Evolutionary conservation across 2,113 vertebrate species (phyloP).

Genomic region (Felis chaus): DNA sequence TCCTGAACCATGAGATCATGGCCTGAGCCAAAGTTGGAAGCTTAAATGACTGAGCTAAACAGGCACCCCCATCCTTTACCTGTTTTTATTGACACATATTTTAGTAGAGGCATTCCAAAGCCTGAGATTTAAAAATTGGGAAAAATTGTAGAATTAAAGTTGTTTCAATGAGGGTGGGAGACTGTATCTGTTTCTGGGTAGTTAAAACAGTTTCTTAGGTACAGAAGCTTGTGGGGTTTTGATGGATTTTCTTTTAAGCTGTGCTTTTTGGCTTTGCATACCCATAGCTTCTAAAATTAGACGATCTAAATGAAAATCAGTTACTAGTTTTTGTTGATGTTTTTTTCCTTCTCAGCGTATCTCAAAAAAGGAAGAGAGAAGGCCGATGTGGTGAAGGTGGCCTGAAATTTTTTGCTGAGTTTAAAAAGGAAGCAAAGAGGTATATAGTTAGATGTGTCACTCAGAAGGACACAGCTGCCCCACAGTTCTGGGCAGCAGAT

Average conservation of each 20-base stretch:
- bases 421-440: conserved; percentile 34
- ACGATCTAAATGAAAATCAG: neutral
- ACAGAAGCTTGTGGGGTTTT: neutral
- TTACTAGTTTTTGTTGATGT: conserved; percentile 19
- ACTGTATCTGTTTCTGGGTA: neutral
- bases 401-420: neutral
- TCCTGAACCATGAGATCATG: too few relatives aligned
- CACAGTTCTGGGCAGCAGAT: neutral
- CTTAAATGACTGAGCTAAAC: too few relatives aligned
- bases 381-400: neutral
- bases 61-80: neutral
- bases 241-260: conserved; percentile 16
- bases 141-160: neutral
- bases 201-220: neutral
- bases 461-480: neutral
- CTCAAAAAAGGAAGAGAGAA: neutral
- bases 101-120: neutral
- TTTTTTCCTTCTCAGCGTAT: neutral
- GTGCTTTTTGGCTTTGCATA: neutral
- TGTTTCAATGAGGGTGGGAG: neutral
- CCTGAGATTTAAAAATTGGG: neutral
- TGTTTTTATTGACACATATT: neutral
- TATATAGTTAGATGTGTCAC: neutral
- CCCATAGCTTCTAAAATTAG: conserved; percentile 17
- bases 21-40: too few relatives aligned